Conservation (phyloP, 1,140 invertebrate species). For the Coelopa frigida region DNA sequence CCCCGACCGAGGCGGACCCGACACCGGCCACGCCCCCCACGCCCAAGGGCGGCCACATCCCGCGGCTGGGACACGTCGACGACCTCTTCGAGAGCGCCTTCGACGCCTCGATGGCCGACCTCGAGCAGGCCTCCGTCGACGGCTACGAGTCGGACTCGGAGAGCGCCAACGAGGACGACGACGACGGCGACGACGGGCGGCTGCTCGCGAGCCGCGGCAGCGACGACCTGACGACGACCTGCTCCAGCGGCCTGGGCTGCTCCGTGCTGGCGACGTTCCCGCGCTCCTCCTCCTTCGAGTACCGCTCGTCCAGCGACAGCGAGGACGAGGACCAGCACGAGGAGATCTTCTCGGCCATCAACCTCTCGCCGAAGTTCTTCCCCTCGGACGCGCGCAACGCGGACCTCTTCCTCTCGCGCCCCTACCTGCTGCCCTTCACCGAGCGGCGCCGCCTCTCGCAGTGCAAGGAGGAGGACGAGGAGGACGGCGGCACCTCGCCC, state of each 20-base stretch:
- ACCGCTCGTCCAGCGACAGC: conserved; percentile 30
- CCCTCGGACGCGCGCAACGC: conserved; percentile 15
- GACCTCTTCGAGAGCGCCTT: conserved; percentile 38
- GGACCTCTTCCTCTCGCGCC: conserved; percentile 30
- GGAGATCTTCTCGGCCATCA: background rate
- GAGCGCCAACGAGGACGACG: conserved; percentile 26
- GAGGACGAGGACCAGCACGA: conserved; percentile 30
- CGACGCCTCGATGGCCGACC: conserved; percentile 38
- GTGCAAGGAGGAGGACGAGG: conserved; percentile 74
- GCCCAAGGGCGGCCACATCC: background rate
- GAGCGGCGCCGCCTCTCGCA: conserved; percentile 66
- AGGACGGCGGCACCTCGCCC: conserved; percentile 47
- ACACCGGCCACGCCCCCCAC: too few species aligned
- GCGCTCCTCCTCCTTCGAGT: conserved; percentile 30
- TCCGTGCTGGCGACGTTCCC: conserved; percentile 18
- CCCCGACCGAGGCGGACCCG: too few species aligned
- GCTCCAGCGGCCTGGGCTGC: conserved; percentile 11
- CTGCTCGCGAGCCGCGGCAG: conserved; percentile 16
- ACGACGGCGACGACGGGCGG: conserved; percentile 13
- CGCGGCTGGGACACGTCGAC: conserved; percentile 6
- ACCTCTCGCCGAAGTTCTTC: conserved; percentile 13
- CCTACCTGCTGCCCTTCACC: conserved; percentile 51
- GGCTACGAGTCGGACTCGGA: conserved; percentile 40
- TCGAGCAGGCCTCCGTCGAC: conserved; percentile 31
- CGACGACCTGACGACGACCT: conserved; percentile 13